A percentile compares a stretch with the other conserved stretches of the same genome.
These are phyloP conservation scores for Xestia rhomboidea DNA, from an alignment of 2,888 invertebrate genomes.

Conservation along the genomic window DNA sequence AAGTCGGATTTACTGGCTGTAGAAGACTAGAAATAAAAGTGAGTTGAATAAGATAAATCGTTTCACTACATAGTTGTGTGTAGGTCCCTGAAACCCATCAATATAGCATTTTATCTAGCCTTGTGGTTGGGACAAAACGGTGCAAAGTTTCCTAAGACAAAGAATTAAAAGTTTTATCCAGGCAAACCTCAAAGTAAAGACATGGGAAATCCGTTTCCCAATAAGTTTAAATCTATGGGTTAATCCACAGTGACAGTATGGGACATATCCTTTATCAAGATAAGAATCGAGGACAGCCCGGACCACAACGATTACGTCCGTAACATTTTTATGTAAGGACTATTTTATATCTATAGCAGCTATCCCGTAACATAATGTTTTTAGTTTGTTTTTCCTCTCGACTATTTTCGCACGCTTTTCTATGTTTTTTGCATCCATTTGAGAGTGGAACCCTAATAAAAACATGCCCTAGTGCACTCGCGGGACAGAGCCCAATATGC, in stretches of 20 bases:
- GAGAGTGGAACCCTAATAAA: conserved; percentile 45
- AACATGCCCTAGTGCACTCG: conserved; percentile 40
- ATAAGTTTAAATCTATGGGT: conserved; percentile 54
- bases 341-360: conserved; percentile 28
- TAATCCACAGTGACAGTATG: conserved; percentile 56
- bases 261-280: conserved; percentile 58
- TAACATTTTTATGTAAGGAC: conserved; percentile 45
- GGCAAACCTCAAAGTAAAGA: conserved; percentile 31
- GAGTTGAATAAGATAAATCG: conserved; percentile 27
- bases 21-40: conserved; percentile 23
- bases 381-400: conserved; percentile 37
- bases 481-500: conserved; percentile 50
- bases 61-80: neutral
- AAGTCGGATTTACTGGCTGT: conserved; percentile 14
- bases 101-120: neutral
- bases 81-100: neutral
- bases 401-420: conserved; percentile 25
- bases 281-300: conserved; percentile 39
- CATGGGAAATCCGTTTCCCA: conserved; percentile 32
- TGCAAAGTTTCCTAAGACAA: conserved; percentile 11
- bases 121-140: neutral
- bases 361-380: conserved; percentile 11
- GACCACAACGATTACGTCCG: conserved; percentile 38
- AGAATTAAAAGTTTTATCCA: conserved; percentile 34
- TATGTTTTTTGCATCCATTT: conserved; percentile 37